A percentile compares a stretch with the other conserved stretches of the same genome.
phyloP scores from a whole-genome alignment of 2,113 vertebrate genomes.

The Zeus faber region DNA sequence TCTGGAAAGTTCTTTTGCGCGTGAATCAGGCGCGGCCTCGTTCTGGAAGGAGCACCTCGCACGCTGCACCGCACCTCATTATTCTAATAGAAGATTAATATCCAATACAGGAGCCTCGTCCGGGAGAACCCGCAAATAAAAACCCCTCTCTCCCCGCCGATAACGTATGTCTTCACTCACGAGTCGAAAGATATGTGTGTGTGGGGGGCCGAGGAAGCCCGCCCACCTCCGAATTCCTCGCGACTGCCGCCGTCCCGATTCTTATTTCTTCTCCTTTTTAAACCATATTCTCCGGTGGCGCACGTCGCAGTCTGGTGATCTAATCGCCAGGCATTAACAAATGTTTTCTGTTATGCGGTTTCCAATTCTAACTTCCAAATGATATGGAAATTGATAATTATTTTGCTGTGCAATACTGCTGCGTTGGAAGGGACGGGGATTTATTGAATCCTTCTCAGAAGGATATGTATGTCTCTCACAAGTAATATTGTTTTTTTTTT shows the following conservation, averaged over 20 bases:
- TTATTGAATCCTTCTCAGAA: conserved; percentile 63
- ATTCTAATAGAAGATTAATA: too few relatives aligned
- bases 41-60: too few relatives aligned
- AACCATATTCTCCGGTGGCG: conserved; percentile 58
- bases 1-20: too few relatives aligned
- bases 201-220: too few relatives aligned
- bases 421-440: conserved; percentile 48
- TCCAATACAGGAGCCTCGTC: too few relatives aligned
- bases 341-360: conserved; percentile 66
- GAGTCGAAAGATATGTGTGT: too few relatives aligned
- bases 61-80: too few relatives aligned
- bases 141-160: too few relatives aligned
- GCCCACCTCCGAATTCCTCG: too few relatives aligned
- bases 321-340: conserved; percentile 61
- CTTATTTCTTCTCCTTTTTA: conserved; percentile 54
- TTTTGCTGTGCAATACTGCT: conserved; percentile 59
- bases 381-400: conserved; percentile 78
- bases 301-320: conserved; percentile 43
- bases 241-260: conserved; percentile 53
- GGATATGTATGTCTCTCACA: conserved; percentile 59
- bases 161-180: too few relatives aligned
- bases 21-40: too few relatives aligned
- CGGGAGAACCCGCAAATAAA: too few relatives aligned
- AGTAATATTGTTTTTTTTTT: conserved; percentile 51
- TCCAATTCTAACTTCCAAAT: conserved; percentile 63